phyloP scores from a whole-genome alignment of 30 jellyfish, hydroid and myxozoan species.

The Aurelia sp. region DNA sequence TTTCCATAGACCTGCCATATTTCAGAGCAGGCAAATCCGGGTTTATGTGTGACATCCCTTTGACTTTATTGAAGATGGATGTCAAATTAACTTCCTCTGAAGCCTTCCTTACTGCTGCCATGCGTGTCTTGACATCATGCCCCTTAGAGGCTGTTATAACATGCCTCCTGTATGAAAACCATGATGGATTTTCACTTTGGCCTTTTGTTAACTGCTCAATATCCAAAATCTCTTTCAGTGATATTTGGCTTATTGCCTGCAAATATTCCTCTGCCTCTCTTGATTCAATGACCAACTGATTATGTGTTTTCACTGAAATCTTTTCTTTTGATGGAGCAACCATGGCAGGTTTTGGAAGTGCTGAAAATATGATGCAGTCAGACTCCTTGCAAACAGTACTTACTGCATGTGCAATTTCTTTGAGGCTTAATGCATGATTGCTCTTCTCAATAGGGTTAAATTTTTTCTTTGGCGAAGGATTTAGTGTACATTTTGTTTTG shows the following conservation, averaged over 20 bases:
- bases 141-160: background rate
- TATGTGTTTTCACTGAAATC: background rate
- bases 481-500: background rate
- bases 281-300: background rate
- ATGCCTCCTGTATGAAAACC: background rate
- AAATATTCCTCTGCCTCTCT: background rate
- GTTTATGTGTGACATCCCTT: constrained; percentile 41
- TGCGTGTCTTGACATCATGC: background rate
- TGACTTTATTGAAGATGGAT: constrained; percentile 9
- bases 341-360: constrained; percentile 5
- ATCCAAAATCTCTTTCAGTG: background rate
- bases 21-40: constrained; percentile 77
- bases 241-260: background rate
- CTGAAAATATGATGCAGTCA: constrained; percentile 53
- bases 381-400: background rate
- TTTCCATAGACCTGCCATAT: constrained; percentile 69
- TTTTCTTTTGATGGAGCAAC: background rate
- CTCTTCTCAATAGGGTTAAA: background rate
- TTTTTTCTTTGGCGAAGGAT: constrained; percentile 21
- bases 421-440: background rate
- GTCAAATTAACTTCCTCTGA: constrained; percentile 18
- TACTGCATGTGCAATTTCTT: background rate
- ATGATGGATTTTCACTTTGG: background rate
- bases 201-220: background rate
- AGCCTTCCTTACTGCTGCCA: background rate